Evolutionary conservation across 2,888 invertebrate genomes (phyloP), one percentile per base, ranked within the genome.

Genomic region (Protophormia terraenovae): DNA sequence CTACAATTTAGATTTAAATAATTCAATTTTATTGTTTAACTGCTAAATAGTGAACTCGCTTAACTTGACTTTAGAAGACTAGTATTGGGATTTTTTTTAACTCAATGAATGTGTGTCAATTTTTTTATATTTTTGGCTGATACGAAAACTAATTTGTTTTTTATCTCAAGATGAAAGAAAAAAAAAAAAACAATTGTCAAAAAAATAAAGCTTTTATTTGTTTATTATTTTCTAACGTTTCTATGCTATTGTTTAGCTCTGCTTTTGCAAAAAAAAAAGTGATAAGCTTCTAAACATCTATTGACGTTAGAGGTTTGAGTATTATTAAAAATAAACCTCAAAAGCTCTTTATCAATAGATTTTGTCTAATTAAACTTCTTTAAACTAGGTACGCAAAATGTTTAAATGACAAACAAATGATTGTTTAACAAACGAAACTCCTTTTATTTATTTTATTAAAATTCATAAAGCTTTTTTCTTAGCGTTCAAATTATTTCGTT

Each of bases 311-410:
- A 32, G 60, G 19, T 60, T 32, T 60, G 1, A 5, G 14, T 41
- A 19, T 47, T 8, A 4, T 16, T 10, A 22, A 8, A 22, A 45
- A 45, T 45, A 45, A 45, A 45, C 45, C 45, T 45, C 8, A 24
- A 79, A 79, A 79, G 71, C 79, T 60, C 16, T 80, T 55, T 66
- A 69, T 60, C 69, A 60, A 77, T 77, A 58, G 38, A 58, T 38
- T 38, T 38, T n/a, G n/a, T n/a, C n/a, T n/a, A n/a, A n/a, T n/a
- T n/a, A n/a, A n/a, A n/a, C n/a, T n/a, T n/a, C n/a, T n/a, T n/a
- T n/a, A n/a, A n/a, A n/a, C n/a, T n/a, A n/a, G n/a, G n/a, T n/a
- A n/a, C n/a, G n/a, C n/a, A n/a, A n/a, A n/a, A n/a, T n/a, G n/a
- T n/a, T n/a, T n/a, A n/a, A n/a, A n/a, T n/a, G n/a, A n/a, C n/a